Evolutionary conservation across 2,797 vertebrate genomes (phyloP).

Genomic region (Enteromius trimaculatus): DNA sequence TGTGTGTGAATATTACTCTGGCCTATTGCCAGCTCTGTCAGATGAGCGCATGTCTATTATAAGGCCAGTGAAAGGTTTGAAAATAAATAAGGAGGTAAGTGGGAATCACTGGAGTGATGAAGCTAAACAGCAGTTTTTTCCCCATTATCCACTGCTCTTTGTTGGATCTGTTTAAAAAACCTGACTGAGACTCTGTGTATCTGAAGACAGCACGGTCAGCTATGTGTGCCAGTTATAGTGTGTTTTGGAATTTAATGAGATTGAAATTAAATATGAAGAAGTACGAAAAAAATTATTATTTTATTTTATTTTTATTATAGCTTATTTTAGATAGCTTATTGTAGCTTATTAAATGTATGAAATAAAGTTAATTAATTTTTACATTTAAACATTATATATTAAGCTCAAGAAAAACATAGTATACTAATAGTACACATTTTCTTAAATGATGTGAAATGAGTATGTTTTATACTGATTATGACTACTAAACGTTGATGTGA

Average conservation of each 20-base stretch:
- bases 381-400: neutral
- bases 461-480: neutral
- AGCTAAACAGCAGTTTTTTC: too few species aligned
- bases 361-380: neutral
- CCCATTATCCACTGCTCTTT: neutral
- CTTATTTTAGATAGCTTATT: too few species aligned
- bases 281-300: neutral
- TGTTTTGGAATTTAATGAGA: neutral
- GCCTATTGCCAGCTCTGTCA: slow-evolving; percentile 18
- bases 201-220: neutral
- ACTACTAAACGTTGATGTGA: neutral
- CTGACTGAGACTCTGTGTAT: neutral
- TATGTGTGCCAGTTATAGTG: neutral
- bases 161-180: neutral
- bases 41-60: slow-evolving; percentile 9
- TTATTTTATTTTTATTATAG: neutral
- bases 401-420: neutral
- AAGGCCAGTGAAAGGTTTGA: neutral
- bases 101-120: neutral
- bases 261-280: neutral
- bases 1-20: neutral
- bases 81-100: slow-evolving; percentile 14
- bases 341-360: too few species aligned
- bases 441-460: neutral
- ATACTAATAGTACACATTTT: neutral